Evolutionary conservation across 2,113 vertebrate genomes (phyloP).

Genomic region (Alligator sinensis): DNA sequence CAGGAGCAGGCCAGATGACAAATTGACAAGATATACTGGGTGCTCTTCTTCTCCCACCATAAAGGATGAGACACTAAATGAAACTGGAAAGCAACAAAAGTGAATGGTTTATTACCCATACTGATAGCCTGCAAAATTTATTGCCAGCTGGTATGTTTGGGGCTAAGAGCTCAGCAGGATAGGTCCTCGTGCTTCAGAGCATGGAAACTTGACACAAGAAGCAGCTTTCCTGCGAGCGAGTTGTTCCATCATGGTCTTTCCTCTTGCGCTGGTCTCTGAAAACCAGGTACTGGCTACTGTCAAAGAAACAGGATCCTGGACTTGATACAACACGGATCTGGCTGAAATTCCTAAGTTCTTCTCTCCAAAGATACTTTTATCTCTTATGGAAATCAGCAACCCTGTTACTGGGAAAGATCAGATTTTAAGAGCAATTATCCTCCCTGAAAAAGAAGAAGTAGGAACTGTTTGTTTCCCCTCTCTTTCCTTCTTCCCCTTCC

Average conservation of each 20-base stretch:
- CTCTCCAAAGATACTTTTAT: not conserved
- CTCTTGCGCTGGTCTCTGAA: not conserved
- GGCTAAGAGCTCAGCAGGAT: accelerated
- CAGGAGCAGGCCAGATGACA: not conserved
- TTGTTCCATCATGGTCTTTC: not conserved
- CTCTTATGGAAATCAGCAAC: not conserved
- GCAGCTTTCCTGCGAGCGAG: not conserved
- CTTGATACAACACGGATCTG: not conserved
- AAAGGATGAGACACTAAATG: not conserved
- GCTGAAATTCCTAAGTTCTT: not conserved
- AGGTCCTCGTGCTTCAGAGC: not conserved
- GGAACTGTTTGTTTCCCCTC: not conserved
- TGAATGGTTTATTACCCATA: not conserved
- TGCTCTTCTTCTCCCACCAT: not conserved
- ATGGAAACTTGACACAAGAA: accelerated
- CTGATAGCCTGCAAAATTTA: not conserved
- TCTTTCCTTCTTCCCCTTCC: conserved; percentile 61
- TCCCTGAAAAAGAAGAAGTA: conserved; percentile 31
- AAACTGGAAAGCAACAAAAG: not conserved
- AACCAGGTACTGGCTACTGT: not conserved
- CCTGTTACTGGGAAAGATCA: not conserved
- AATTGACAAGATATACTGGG: not conserved
- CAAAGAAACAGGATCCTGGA: not conserved
- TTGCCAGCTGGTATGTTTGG: accelerated
- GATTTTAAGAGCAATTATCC: not conserved